A percentile compares a stretch with the other conserved stretches of the same genome.
Conservation (phyloP, 2,113 vertebrate species). For the Elephantulus edwardii region DNA sequence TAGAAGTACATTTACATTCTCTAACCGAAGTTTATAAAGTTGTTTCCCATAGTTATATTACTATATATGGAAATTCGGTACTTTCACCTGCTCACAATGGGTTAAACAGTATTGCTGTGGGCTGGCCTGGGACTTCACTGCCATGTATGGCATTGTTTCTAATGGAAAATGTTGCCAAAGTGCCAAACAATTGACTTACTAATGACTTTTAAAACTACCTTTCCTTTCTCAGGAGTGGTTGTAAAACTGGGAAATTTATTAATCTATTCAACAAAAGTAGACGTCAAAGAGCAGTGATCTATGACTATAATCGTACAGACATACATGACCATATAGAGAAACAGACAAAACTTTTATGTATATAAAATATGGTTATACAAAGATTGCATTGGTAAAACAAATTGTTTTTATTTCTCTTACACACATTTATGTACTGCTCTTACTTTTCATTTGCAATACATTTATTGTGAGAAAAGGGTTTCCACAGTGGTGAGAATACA, state of each 20-base stretch:
- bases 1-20: neutral
- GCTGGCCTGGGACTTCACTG: neutral
- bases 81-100: neutral
- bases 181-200: neutral
- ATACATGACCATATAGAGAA: neutral
- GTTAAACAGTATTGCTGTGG: neutral
- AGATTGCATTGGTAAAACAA: neutral
- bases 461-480: neutral
- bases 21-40: neutral
- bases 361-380: neutral
- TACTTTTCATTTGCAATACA: neutral
- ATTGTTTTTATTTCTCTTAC: too few species aligned
- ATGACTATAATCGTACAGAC: neutral
- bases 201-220: slow-evolving; percentile 7
- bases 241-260: neutral
- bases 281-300: neutral
- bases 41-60: neutral
- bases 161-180: neutral
- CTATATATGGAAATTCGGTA: neutral
- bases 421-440: neutral
- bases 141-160: neutral
- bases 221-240: slow-evolving; percentile 42
- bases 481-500: neutral
- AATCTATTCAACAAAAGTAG: neutral
- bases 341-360: neutral